phyloP scores from a whole-genome alignment of 2,888 invertebrate species.

The Spodoptera picta region DNA sequence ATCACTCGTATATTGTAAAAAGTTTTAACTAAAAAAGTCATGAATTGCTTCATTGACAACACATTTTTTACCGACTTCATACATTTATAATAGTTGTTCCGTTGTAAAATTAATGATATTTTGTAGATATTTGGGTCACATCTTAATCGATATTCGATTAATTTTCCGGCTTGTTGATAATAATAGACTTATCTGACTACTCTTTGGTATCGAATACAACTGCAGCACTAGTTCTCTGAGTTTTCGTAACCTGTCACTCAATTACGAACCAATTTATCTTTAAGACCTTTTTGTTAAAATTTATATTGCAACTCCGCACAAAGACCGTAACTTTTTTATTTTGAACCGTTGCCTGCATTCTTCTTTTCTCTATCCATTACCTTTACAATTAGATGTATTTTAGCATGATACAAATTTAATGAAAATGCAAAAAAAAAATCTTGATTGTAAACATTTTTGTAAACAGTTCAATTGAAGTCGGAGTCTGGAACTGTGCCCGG shows the following conservation, averaged over 20 bases:
- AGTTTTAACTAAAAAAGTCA: background rate
- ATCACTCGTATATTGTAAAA: no score
- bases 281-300: no score
- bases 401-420: no score
- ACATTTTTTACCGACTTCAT: background rate
- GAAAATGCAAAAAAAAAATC: no score
- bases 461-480: no score
- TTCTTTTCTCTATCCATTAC: no score
- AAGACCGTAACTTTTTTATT: no score
- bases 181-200: conserved; percentile 11
- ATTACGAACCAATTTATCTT: conserved; percentile 3
- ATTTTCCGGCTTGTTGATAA: conserved; percentile 35
- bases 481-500: no score
- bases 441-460: no score
- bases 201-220: background rate
- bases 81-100: background rate
- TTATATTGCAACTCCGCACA: no score
- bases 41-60: background rate
- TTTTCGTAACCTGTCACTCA: conserved; percentile 14
- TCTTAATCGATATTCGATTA: conserved; percentile 23
- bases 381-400: no score
- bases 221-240: conserved; percentile 12
- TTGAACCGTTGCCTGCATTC: no score
- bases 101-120: background rate
- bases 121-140: conserved; percentile 17